Base-by-base conservation (phyloP, 2,797 vertebrate species). In the Mastacembelus armatus region DNA sequence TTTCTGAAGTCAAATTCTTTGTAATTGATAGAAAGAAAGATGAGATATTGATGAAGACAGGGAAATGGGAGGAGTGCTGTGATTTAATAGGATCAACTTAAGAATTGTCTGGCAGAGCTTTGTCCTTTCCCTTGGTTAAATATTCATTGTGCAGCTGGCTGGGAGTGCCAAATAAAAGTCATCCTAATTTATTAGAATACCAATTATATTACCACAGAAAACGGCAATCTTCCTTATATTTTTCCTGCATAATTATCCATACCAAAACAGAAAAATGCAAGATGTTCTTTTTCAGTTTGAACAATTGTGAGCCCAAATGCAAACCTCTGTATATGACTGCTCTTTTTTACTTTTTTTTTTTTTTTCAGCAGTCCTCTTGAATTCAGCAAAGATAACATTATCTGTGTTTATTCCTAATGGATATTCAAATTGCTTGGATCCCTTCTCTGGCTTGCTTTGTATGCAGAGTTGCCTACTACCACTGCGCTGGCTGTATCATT, bases 1-100 rank as follows among this genome's bases (percentile, higher is more conserved):
- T 24, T 9, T 26, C 2, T 54, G 43, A 68, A 54, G 42, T 73
- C 58, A 1, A 68, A 60, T 30, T 26, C 35, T 66, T 54, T 42
- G 7, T 30, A 47, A 54, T 30, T 68, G n/a, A 61, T 2, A 5
- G 1, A 7, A 18, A 30, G 47, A 39, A 3, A 16, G 19, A 59
- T 10, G 11, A 33, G 26, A 36, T 59, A 48, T 39, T 59, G 29
- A 60, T 52, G 16, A 55, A 30, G 65, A 52, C 18, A 29, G 30
- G 27, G 48, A 74, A 65, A 58, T 47, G 14, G 61, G 45, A 40
- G 49, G 5, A 47, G 57, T 12, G 7, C 42, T 59, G 21, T 78
- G 80, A 75, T 72, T 78, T 67, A 83, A 69, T 67, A 59, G 27
- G 66, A 81, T 81, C 77, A 70, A 48, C 58, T 58, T 48, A 8